Evolutionary conservation across 2,888 invertebrate species (phyloP).

Genomic region (Luperina nickerlii): DNA sequence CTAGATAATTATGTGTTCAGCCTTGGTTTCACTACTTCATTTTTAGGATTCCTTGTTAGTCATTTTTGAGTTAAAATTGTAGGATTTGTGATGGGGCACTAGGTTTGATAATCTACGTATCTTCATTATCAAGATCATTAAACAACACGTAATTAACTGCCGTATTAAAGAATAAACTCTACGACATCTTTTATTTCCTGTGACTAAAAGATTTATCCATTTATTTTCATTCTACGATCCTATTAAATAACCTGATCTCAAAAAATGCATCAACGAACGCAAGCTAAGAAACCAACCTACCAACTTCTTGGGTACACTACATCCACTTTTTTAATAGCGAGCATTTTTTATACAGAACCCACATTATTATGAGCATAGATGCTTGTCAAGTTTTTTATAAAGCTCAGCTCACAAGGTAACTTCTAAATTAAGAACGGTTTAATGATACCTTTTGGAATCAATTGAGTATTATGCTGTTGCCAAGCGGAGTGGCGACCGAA

Average conservation of each 20-base stretch:
- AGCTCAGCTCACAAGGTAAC: constrained; percentile 75
- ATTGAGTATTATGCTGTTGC: constrained; percentile 75
- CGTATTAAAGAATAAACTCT: constrained; percentile 30
- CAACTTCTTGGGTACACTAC: constrained; percentile 44
- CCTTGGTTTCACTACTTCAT: constrained; percentile 75
- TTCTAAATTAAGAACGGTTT: constrained; percentile 78
- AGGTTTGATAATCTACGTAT: constrained; percentile 22
- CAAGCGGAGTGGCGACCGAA: constrained; percentile 68
- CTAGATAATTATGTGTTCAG: constrained; percentile 69
- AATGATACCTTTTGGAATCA: constrained; percentile 78
- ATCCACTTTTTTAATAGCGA: constrained; percentile 49
- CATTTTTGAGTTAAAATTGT: neutral
- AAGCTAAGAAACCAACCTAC: constrained; percentile 57
- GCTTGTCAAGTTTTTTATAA: constrained; percentile 71
- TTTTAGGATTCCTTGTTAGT: constrained; percentile 67
- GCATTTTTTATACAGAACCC: constrained; percentile 70
- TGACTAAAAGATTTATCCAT: constrained; percentile 8
- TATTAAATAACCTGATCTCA: constrained; percentile 49
- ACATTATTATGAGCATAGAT: constrained; percentile 67
- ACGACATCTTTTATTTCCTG: constrained; percentile 22
- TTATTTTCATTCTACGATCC: constrained; percentile 43
- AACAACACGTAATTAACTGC: constrained; percentile 16
- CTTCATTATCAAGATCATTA: constrained; percentile 15
- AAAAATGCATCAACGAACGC: constrained; percentile 56
- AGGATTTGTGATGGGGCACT: neutral